A percentile compares a stretch with the other conserved stretches of the same genome.
Conservation (phyloP, 2,888 invertebrate species). For the Slavum lentiscoides region DNA sequence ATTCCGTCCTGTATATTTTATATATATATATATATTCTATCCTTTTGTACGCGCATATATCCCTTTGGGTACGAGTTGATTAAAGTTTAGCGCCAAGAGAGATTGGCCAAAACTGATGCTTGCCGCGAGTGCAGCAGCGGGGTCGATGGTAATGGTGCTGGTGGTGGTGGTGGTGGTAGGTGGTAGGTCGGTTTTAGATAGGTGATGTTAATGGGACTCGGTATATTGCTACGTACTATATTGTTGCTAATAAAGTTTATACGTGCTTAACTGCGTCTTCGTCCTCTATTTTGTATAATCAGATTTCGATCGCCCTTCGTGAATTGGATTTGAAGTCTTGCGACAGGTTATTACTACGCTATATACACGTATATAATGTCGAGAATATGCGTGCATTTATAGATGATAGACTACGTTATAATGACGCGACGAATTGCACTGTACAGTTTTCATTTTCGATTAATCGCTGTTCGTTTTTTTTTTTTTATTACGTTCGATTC, state of each 20-base stretch:
- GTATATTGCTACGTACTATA: neutral
- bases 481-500: too few relatives aligned
- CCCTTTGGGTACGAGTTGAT: slow-evolving; percentile 41
- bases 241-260: slow-evolving; percentile 35
- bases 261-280: neutral
- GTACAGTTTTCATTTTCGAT: too few relatives aligned
- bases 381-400: too few relatives aligned
- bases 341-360: too few relatives aligned
- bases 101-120: slow-evolving; percentile 18
- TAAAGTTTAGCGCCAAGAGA: slow-evolving; percentile 40
- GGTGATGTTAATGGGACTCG: slow-evolving; percentile 16
- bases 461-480: too few relatives aligned
- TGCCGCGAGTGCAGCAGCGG: neutral
- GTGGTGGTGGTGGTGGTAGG: too few relatives aligned
- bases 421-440: too few relatives aligned
- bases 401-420: too few relatives aligned
- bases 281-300: slow-evolving; percentile 7
- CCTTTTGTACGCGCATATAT: slow-evolving; percentile 27
- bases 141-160: neutral
- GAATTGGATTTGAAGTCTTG: neutral
- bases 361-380: too few relatives aligned
- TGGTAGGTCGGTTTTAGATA: neutral
- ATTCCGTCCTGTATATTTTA: neutral
- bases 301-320: slow-evolving; percentile 17
- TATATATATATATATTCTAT: neutral